Evolutionary conservation across 2,113 vertebrate genomes (phyloP).

Genomic region (Polyodon spathula): DNA sequence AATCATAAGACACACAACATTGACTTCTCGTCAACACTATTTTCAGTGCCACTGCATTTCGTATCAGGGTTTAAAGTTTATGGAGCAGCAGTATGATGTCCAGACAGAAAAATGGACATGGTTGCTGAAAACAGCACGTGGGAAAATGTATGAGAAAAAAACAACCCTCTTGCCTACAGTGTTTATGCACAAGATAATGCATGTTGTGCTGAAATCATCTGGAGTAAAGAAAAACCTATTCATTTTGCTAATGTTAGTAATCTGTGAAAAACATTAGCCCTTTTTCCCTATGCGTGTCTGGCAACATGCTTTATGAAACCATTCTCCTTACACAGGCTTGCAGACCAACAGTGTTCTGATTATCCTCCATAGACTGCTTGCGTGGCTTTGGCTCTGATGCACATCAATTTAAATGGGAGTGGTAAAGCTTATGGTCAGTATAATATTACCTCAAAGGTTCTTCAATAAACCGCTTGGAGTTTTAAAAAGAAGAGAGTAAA

Average conservation of each 20-base stretch:
- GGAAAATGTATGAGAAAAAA: too few relatives aligned
- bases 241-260: background rate
- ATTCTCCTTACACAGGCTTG: background rate
- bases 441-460: background rate
- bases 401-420: constrained; percentile 13
- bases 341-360: background rate
- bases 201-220: background rate
- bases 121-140: too few relatives aligned
- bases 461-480: constrained; percentile 2
- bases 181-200: background rate
- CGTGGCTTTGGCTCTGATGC: background rate
- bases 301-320: background rate
- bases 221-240: background rate
- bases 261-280: background rate
- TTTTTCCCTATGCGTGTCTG: background rate
- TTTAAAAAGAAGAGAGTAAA: background rate
- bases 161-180: background rate
- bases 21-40: too few relatives aligned
- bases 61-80: too few relatives aligned
- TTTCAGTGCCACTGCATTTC: too few relatives aligned
- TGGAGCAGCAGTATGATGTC: too few relatives aligned
- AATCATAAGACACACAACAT: too few relatives aligned
- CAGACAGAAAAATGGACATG: too few relatives aligned
- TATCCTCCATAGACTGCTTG: background rate
- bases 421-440: constrained; percentile 5